Base-by-base conservation (phyloP, 92 coral and sea anemone species). In the Phymanthus crucifer region DNA sequence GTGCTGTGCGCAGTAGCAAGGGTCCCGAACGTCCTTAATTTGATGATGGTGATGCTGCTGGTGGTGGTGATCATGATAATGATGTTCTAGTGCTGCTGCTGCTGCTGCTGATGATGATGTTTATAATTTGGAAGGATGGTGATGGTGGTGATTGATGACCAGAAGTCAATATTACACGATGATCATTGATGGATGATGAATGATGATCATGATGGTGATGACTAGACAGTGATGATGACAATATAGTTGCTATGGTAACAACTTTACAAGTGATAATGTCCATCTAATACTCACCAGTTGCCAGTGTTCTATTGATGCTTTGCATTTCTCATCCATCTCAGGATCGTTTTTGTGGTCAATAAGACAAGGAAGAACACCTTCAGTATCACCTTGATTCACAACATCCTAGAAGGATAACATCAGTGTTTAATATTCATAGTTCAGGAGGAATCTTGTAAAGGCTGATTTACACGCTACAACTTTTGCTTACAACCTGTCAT, bases 301-400 rank as follows among this genome's bases (percentile, higher is more conserved):
- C 90, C 98, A 91, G 78, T 96, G 99, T n/a, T 91, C 88, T 24
- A 96, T 85, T 2, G 94, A 82, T 4, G 97, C 98, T 64, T 86
- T 87, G 65, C 99, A 96, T 34, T 93, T 96, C 27, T 80, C 85
- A 52, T 96, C 93, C 99, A 96, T 96, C 31, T 72, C 94, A 37
- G 72, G 73, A 37, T 93, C 93, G 73, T 90, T 88, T 68, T 96
- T 96, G 88, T 96, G 93, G 29, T 93, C 89, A 72, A 88, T 84
- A 23, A 95, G 84, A 74, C 99, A 95, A 1, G 99, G 98, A 69
- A 95, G 64, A 21, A 95, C 93, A 40, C 90, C 99, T 38, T 93
- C 98, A 34, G 86, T 83, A 66, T 93, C 89, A 35, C 93, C 97
- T 71, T 73, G 83, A 9, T 89, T 67, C 7, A 95, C 82, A 11